Evolutionary conservation across 2,113 vertebrate species (phyloP).

Genomic region (Carettochelys insculpta): DNA sequence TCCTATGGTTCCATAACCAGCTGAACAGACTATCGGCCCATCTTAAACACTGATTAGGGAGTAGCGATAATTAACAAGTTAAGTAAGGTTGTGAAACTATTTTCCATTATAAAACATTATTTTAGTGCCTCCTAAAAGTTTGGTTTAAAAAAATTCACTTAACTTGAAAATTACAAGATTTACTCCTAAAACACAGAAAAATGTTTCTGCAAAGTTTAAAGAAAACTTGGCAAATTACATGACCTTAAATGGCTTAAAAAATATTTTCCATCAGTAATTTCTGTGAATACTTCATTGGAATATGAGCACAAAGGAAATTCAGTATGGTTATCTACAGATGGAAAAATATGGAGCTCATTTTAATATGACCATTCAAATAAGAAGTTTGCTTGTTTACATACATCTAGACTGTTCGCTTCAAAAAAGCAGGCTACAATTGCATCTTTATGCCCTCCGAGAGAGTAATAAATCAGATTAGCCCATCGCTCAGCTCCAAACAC

Average conservation of each 20-base stretch:
- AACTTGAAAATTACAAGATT: not conserved
- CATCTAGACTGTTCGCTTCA: slow-evolving; percentile 91
- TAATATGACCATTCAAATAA: not conserved
- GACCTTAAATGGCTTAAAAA: not conserved
- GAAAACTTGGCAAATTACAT: not conserved
- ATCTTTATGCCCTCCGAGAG: slow-evolving; percentile 93
- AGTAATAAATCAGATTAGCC: slow-evolving; percentile 95
- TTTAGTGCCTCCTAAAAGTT: not conserved
- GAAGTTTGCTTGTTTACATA: slow-evolving; percentile 69
- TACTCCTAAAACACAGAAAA: not conserved
- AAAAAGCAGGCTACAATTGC: slow-evolving; percentile 93
- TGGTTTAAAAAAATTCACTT: not conserved
- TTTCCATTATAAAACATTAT: not conserved
- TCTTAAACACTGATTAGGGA: accelerated
- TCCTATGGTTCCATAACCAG: not conserved
- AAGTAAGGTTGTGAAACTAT: not conserved
- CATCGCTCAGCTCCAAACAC: slow-evolving; percentile 96
- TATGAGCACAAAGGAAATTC: not conserved
- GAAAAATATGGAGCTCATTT: not conserved
- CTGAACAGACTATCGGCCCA: not conserved
- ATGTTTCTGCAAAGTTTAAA: not conserved
- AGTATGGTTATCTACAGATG: not conserved
- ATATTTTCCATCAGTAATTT: not conserved
- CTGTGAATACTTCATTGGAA: not conserved
- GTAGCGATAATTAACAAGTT: not conserved